Conservation (phyloP, 1,140 invertebrate genomes). For the Aporrectodea caliginosa region DNA sequence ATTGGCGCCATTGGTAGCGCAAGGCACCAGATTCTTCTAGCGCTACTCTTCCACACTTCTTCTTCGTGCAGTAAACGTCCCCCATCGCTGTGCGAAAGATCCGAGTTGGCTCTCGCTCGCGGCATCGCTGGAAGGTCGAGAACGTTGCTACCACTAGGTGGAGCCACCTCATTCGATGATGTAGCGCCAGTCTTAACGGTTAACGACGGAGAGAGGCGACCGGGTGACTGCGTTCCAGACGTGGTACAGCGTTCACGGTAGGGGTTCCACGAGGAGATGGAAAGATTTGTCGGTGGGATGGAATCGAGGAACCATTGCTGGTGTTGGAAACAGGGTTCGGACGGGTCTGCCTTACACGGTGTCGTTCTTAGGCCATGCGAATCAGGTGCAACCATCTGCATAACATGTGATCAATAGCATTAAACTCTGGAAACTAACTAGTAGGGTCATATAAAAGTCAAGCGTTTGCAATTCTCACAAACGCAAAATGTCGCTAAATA, state of each 20-base stretch:
- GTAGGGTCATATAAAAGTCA: no score
- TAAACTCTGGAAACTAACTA: no score
- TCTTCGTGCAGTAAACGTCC: not conserved
- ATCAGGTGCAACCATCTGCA: conserved; percentile 59
- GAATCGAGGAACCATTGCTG: conserved; percentile 5
- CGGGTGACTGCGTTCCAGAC: not conserved
- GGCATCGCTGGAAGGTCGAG: not conserved
- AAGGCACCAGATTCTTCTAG: not conserved
- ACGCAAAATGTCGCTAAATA: no score
- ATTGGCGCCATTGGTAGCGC: not conserved
- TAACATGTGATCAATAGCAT: no score
- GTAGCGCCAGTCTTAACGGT: no score
- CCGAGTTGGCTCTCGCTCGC: not conserved
- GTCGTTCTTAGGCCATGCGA: conserved; percentile 59
- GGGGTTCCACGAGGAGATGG: not conserved
- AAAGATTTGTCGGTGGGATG: not conserved
- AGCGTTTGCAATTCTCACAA: no score
- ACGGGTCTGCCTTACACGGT: no score
- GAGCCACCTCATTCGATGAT: no score
- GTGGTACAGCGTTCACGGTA: not conserved
- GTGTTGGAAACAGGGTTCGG: no score
- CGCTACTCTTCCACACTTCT: no score
- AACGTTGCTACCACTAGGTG: not conserved
- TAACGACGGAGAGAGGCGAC: not conserved
- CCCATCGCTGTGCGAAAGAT: not conserved